Evolutionary conservation across 2,113 vertebrate genomes (phyloP), one percentile per base, ranked within the genome.

Genomic region (Nothoprocta pentlandii): DNA sequence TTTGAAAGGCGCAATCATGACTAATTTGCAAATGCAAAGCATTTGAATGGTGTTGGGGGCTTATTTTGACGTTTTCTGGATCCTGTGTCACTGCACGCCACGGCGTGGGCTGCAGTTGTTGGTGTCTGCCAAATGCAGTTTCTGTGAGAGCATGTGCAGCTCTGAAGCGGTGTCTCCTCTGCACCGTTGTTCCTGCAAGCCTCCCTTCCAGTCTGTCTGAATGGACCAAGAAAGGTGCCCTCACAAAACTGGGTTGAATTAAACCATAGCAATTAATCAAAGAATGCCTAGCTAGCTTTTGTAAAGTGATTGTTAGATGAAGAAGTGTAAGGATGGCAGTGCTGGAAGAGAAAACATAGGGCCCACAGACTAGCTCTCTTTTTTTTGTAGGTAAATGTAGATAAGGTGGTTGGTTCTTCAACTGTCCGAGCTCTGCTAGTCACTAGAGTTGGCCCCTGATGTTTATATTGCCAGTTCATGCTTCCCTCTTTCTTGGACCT

Each of bases 1-100:
- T 94, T 36, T 95, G 88, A 94, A 95, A 95, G 77, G 92, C 53
- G 0, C 85, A 95, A 95, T 96, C 92, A 89, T 70, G 86, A 64
- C 92, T 92, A 79, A 93, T 95, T 94, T 92, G 53, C 66, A 77
- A 49, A 28, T 39, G 74, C 67, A 41, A 62, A 73, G 86, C 16
- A 64, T 89, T 81, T 81, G 86, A 86, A 73, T 89, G 66, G 41
- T 53, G 44, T 85, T 66, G 90, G 53, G 53, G 46, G 7, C 30
- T 87, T 32, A 6, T 62, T 76, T 44, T 62, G 62, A 6, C 69
- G 44, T 90, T 90, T 85, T 83, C 53, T 84, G 91, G 86, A 80
- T 84, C 54, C 49, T 0, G 1, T 14, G 51, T 75, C 79, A 51
- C 62, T 84, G 77, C 1, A 2, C 51, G 22, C 32, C 19, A 21